These are phyloP conservation scores for Eumacrocentrus americanus DNA, from an alignment of 2,888 invertebrate species.

Conservation along the genomic window DNA sequence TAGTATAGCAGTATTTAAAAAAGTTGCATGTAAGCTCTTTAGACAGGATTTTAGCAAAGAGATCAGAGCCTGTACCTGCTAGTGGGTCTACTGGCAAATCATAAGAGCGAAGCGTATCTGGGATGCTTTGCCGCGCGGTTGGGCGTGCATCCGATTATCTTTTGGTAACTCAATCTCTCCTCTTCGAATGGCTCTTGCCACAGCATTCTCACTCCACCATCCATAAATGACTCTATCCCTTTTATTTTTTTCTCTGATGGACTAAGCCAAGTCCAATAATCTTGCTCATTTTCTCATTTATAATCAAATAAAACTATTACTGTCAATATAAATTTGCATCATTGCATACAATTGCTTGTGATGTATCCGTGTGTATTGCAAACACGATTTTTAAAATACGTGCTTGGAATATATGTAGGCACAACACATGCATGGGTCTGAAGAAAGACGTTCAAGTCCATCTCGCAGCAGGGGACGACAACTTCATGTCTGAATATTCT, in stretches of 20 bases:
- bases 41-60: conserved; percentile 2
- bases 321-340: conserved; percentile 18
- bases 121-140: conserved; percentile 41
- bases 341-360: conserved; percentile 8
- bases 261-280: too few species aligned
- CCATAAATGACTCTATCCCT: conserved; percentile 19
- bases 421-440: neutral
- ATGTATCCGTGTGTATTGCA: too few species aligned
- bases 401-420: neutral
- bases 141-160: conserved; percentile 58
- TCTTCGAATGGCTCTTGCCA: conserved; percentile 32
- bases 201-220: conserved; percentile 24
- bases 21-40: neutral
- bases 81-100: conserved; percentile 2
- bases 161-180: conserved; percentile 56
- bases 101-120: conserved; percentile 22
- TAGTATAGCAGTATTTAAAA: neutral
- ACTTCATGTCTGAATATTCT: conserved; percentile 19
- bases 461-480: conserved; percentile 44
- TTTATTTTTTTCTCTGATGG: too few species aligned
- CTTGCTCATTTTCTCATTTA: conserved; percentile 33
- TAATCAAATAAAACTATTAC: conserved; percentile 14
- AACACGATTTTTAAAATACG: too few species aligned
- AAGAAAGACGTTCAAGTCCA: conserved; percentile 20
- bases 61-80: neutral